A percentile compares a stretch with the other conserved stretches of the same genome.
These are phyloP conservation scores for Pachycephala philippinensis DNA, from an alignment of 2,113 vertebrate species.

Conservation along the genomic window DNA sequence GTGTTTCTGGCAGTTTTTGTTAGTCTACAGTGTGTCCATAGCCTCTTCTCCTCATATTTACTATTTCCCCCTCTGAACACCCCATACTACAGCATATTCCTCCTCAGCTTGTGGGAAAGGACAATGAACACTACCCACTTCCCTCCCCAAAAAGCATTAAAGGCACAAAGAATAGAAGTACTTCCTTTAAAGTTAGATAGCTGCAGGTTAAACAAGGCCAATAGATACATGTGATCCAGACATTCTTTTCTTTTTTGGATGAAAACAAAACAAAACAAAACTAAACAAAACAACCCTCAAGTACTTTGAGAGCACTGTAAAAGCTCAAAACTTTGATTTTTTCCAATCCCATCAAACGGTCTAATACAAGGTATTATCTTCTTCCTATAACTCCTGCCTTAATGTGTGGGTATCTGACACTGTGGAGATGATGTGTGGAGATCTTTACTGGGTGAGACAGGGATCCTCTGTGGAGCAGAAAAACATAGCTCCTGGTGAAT, in stretches of 20 bases:
- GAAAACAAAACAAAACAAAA: background rate
- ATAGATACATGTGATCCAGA: accelerated
- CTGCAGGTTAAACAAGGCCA: background rate
- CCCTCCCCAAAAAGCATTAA: background rate
- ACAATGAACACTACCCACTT: background rate
- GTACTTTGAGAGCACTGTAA: background rate
- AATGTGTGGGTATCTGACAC: background rate
- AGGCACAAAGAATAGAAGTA: background rate
- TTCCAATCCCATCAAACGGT: background rate
- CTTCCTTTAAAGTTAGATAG: background rate
- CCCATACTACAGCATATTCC: background rate
- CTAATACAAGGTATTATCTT: background rate
- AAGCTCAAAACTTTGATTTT: background rate
- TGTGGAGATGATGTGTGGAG: background rate
- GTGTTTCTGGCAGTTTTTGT: background rate
- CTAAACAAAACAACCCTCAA: background rate
- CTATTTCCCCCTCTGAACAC: background rate
- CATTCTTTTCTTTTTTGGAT: background rate
- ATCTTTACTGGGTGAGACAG: background rate
- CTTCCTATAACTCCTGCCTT: background rate
- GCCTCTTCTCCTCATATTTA: background rate
- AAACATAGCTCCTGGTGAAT: background rate
- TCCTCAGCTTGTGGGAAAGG: background rate
- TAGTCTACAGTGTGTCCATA: background rate
- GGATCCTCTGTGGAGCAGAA: background rate